A percentile compares a stretch with the other conserved stretches of the same genome.
Evolutionary conservation across 2,797 vertebrate genomes (phyloP).

Genomic region (Typhlichthys eigenmanni): DNA sequence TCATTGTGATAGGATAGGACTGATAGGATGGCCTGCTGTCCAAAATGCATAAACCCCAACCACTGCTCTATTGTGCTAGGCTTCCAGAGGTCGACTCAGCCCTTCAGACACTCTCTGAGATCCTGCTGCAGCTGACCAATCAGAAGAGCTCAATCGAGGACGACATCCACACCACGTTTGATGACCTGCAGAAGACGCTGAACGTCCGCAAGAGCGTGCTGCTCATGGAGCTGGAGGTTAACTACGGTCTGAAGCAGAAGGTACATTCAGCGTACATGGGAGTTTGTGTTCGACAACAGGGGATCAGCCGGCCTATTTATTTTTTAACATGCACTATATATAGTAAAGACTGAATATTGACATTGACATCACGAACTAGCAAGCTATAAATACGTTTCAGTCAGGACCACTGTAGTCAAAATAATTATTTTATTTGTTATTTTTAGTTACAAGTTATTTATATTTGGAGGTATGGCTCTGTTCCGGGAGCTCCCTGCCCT

Average conservation of each 20-base stretch:
- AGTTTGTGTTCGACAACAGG: too few species aligned
- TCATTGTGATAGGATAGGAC: too few species aligned
- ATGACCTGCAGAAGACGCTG: slow-evolving; percentile 94
- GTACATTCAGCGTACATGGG: slow-evolving; percentile 68
- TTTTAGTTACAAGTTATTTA: background rate
- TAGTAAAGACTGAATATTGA: too few species aligned
- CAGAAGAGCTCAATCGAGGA: slow-evolving; percentile 94
- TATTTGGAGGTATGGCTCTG: background rate
- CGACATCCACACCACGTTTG: slow-evolving; percentile 91
- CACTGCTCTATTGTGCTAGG: slow-evolving; percentile 60
- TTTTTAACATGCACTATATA: too few species aligned
- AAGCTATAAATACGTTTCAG: too few species aligned
- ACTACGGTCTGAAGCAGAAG: slow-evolving; percentile 97
- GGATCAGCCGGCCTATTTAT: too few species aligned
- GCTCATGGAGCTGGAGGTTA: slow-evolving; percentile 98
- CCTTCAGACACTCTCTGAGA: slow-evolving; percentile 91
- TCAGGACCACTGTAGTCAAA: too few species aligned
- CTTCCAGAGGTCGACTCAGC: slow-evolving; percentile 94
- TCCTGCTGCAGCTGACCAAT: slow-evolving; percentile 92
- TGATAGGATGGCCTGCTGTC: background rate
- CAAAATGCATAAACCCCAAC: background rate
- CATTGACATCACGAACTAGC: too few species aligned
- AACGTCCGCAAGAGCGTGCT: slow-evolving; percentile 95
- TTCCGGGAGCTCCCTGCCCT: background rate
- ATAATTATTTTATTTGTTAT: background rate